A percentile compares a stretch with the other conserved stretches of the same genome.
Conservation (phyloP, 2,113 vertebrate species). For the Azemiops feae region DNA sequence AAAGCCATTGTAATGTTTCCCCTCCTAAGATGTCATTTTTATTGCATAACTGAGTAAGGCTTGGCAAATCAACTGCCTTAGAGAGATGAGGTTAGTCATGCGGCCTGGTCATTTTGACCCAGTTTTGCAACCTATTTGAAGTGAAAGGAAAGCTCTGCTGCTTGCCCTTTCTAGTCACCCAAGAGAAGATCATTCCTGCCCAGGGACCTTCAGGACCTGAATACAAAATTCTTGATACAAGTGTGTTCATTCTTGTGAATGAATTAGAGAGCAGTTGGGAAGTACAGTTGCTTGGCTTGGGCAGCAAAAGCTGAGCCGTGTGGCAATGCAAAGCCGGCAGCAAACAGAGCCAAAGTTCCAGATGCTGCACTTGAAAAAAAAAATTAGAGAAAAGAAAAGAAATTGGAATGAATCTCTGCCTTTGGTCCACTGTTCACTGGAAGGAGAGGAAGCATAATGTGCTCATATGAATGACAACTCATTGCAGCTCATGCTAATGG, state of each 20-base stretch:
- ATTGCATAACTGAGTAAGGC: conserved; percentile 27
- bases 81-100: not conserved
- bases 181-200: not conserved
- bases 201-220: not conserved
- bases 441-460: conserved; percentile 61
- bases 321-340: conserved; percentile 63
- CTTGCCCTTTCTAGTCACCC: conserved; percentile 14
- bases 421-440: conserved; percentile 66
- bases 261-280: conserved; percentile 60
- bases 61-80: conserved; percentile 47
- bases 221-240: conserved; percentile 15
- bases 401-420: conserved; percentile 71
- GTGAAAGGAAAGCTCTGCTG: conserved; percentile 24
- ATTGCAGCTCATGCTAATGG: conserved; percentile 57
- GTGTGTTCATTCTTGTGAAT: conserved; percentile 36
- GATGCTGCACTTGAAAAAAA: conserved; percentile 72
- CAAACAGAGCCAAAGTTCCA: conserved; percentile 66
- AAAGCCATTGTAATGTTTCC: conserved; percentile 23
- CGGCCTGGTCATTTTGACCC: conserved; percentile 26
- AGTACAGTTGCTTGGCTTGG: conserved; percentile 43
- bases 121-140: conserved; percentile 43
- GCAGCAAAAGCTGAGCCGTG: conserved; percentile 57
- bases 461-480: conserved; percentile 54
- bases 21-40: conserved; percentile 33
- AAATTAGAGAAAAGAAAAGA: conserved; percentile 54